Percentiles rank a stretch among this genome's conserved stretches.
Conservation (phyloP, 2,113 vertebrate species). For the Indicator indicator region DNA sequence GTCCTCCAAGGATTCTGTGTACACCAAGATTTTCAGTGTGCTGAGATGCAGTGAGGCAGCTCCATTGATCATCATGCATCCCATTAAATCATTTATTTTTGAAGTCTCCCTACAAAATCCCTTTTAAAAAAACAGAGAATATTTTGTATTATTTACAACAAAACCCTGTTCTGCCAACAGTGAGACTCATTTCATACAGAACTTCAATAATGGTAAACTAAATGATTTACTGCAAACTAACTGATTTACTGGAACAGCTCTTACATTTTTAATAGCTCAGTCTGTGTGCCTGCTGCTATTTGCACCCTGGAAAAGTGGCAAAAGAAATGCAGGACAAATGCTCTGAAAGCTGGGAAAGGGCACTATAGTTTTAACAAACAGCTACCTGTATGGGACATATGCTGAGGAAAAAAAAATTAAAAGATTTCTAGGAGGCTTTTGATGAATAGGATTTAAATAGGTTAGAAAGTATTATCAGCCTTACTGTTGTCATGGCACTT, state of each 20-base stretch:
- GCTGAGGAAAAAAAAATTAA: background rate
- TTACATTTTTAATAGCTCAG: conserved; percentile 68
- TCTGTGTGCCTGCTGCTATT: conserved; percentile 53
- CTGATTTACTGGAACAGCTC: conserved; percentile 65
- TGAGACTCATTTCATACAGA: conserved; percentile 2
- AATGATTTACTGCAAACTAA: conserved; percentile 66
- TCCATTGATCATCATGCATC: background rate
- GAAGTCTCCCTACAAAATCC: conserved; percentile 39
- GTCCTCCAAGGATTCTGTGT: conserved; percentile 4
- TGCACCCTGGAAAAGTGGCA: conserved; percentile 24
- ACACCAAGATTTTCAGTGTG: background rate
- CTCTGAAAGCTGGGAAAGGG: conserved; percentile 31
- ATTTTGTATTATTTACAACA: conserved; percentile 66
- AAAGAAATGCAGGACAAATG: conserved; percentile 47
- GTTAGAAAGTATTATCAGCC: background rate
- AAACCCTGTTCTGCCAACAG: conserved; percentile 55
- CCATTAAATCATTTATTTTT: conserved; percentile 59
- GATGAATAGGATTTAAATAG: background rate
- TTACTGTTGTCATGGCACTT: background rate
- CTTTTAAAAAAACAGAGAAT: conserved; percentile 35
- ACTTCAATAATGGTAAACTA: conserved; percentile 63
- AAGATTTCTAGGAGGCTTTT: background rate
- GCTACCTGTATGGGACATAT: background rate
- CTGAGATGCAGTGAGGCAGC: background rate
- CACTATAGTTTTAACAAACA: background rate